These are phyloP conservation scores for Anastrepha ludens DNA, from an alignment of 1,140 invertebrate genomes.

Conservation along the genomic window DNA sequence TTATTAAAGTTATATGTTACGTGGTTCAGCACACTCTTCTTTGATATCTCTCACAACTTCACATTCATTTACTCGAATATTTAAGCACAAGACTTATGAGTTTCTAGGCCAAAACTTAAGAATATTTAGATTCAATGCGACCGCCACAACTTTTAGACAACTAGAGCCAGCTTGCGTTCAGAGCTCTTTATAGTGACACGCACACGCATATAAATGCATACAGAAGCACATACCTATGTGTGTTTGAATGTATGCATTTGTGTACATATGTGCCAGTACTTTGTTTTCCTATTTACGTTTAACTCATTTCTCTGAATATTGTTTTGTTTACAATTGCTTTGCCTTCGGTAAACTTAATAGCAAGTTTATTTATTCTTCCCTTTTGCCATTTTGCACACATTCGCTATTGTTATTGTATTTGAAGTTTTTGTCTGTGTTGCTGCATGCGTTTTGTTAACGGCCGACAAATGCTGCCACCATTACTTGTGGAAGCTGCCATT, in stretches of 20 bases:
- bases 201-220: background rate
- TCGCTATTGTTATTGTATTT: background rate
- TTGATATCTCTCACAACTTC: too few relatives aligned
- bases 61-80: too few relatives aligned
- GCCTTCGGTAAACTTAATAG: background rate
- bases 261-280: background rate
- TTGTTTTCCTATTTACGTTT: slow-evolving; percentile 20
- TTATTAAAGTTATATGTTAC: too few relatives aligned
- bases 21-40: too few relatives aligned
- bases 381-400: slow-evolving; percentile 11
- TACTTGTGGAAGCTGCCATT: slow-evolving; percentile 44
- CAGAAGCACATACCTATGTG: background rate
- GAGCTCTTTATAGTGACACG: too few relatives aligned
- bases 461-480: slow-evolving; percentile 41
- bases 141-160: too few relatives aligned
- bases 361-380: background rate
- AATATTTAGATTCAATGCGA: too few relatives aligned
- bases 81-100: too few relatives aligned
- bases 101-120: too few relatives aligned
- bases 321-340: background rate
- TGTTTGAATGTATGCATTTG: background rate
- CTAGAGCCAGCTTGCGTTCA: too few relatives aligned
- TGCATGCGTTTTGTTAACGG: background rate
- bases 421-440: background rate
- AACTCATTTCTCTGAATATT: background rate